These are phyloP conservation scores for Tachysurus vachellii DNA, from an alignment of 2,113 vertebrate genomes.

Conservation along the genomic window DNA sequence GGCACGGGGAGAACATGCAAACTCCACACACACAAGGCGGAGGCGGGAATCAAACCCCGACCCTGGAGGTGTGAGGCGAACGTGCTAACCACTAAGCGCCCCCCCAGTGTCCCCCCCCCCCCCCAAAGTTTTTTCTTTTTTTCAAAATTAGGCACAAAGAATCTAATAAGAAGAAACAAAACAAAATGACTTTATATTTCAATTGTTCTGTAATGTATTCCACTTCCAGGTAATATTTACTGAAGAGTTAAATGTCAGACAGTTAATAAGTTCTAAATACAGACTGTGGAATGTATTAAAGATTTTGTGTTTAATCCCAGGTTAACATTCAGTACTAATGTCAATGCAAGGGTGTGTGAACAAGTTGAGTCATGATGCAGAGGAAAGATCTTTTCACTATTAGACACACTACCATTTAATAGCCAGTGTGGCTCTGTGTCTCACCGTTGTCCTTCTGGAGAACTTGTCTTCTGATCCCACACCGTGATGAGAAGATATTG, in stretches of 20 bases:
- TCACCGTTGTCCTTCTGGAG: not conserved
- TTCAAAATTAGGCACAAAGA: not conserved
- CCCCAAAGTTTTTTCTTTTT: no score
- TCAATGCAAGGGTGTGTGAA: not conserved
- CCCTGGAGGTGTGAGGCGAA: no score
- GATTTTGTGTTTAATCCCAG: not conserved
- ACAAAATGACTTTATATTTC: not conserved
- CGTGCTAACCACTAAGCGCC: no score
- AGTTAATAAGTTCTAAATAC: not conserved
- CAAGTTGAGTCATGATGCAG: not conserved
- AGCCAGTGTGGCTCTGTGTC: not conserved
- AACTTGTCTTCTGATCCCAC: constrained; percentile 7
- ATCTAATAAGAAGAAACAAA: not conserved
- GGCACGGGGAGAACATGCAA: no score
- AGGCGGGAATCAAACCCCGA: no score
- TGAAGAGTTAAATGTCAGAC: not conserved
- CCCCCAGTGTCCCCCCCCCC: no score
- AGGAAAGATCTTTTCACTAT: not conserved
- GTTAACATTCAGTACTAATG: constrained; percentile 10
- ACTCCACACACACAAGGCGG: no score
- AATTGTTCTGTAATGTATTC: not conserved
- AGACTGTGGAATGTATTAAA: not conserved
- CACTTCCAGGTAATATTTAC: not conserved
- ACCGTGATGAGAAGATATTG: not conserved
- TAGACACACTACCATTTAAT: not conserved